phyloP scores from a whole-genome alignment of 2,113 vertebrate species.

The Salvelinus namaycush region DNA sequence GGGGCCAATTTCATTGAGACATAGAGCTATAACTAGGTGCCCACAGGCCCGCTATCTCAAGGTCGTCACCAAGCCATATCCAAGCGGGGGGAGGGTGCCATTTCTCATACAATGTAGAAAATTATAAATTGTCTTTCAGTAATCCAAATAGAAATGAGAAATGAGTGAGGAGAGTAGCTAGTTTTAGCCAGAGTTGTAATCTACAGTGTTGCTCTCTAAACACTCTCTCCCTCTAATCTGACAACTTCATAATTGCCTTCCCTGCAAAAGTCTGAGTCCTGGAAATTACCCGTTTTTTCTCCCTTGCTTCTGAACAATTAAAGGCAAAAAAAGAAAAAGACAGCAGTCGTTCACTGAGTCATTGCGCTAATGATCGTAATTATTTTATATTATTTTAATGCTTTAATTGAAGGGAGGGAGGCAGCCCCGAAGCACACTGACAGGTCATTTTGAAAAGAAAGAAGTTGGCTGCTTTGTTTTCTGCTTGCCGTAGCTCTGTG shows the following conservation, averaged over 20 bases:
- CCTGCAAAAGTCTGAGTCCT: slow-evolving; percentile 29
- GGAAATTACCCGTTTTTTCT: slow-evolving; percentile 41
- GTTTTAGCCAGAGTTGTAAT: slow-evolving; percentile 3
- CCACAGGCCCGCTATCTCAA: slow-evolving; percentile 13
- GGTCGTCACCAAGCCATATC: slow-evolving; percentile 24
- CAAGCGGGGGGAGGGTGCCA: not conserved
- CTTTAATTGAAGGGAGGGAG: slow-evolving; percentile 51
- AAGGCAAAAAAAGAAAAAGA: slow-evolving; percentile 25
- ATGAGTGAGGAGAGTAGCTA: not conserved
- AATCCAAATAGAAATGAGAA: slow-evolving; percentile 37
- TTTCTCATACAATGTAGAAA: slow-evolving; percentile 11
- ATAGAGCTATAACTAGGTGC: not conserved
- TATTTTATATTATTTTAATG: slow-evolving; percentile 64
- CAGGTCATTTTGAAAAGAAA: slow-evolving; percentile 47
- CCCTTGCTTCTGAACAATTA: slow-evolving; percentile 16
- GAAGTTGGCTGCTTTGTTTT: slow-evolving; percentile 30
- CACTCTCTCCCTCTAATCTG: slow-evolving; percentile 34
- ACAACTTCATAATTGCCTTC: slow-evolving; percentile 43
- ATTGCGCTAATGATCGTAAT: slow-evolving; percentile 52
- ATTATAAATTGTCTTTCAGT: slow-evolving; percentile 25
- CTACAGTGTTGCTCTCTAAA: slow-evolving; percentile 28
- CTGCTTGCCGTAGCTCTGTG: slow-evolving; percentile 3
- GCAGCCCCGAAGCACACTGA: slow-evolving; percentile 41
- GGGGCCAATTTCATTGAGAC: slow-evolving; percentile 4
- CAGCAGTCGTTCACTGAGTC: slow-evolving; percentile 37